Evolutionary conservation across 2,797 vertebrate genomes (phyloP), one percentile per base, ranked within the genome.

Genomic region (Enteromius unitaeniatus): DNA sequence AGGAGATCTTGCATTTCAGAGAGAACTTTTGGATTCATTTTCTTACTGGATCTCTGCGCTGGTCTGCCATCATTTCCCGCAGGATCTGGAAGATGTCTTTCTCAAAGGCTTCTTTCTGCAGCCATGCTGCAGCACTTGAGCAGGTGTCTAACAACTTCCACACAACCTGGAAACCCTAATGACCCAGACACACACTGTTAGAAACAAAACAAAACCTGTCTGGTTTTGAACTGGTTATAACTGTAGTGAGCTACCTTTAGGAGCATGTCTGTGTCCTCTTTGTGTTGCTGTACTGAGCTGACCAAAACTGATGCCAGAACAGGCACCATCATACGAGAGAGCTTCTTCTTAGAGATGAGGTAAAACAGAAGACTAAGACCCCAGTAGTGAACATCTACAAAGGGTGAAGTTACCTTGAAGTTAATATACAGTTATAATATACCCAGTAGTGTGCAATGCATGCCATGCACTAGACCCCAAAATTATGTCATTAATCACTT

Each of bases 361-460:
- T 91, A 92, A 89, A 87, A 87, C 21, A 97, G 93, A 83, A 99
- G 96, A 87, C 92, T 95, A 76, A 99, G 93, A 86, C 96, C 96
- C 93, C 97, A 95, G 91, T 92, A 95, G 86, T 99, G 97, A 86
- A 99, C 97, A 86, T 97, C 98, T 99, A 83, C 21, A 37, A 53
- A 45, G n/a, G 11, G 9, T 28, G 0, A 69, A 40, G 40, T 40
- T 8, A 17, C 51, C 2, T 74, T 51, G 49, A 5, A 4, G 28
- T 37, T 82, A 37, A 11, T 37, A 82, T 6, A 49, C 51, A 34
- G 34, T 34, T 6, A 34, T 34, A 34, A 34, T 34, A 34, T 34
- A 34, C 34, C 34, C 34, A 28, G 15, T 1, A 15, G 60, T 3
- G 60, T 28, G 60, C 26, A 53, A 19, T 10, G 21, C 53, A 55